Base-by-base conservation (phyloP, 2,113 vertebrate species). In the Taxidea taxus region DNA sequence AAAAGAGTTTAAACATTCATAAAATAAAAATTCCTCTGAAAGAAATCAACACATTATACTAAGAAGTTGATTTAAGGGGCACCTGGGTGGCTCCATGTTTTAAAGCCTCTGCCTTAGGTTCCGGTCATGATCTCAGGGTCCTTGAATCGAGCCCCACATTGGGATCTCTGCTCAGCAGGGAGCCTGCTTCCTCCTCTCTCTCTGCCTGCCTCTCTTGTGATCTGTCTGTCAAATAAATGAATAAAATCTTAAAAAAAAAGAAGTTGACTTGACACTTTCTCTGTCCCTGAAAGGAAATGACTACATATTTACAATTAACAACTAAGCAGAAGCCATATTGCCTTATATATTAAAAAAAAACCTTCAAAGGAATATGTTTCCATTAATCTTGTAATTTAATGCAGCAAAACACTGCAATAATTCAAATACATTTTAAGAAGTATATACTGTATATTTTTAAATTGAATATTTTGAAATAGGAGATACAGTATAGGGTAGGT, bases 21-120 rank as follows among this genome's bases (percentile, higher is more conserved):
- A 97, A 95, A 56, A 54, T 97, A 97, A 81, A 51, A 95, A 87
- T 78, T 95, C 95, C 29, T 90, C 97, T 97, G 95, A 97, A 97
- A 98, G 82, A 49, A 97, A 97, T 96, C 94, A 98, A 97, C 51
- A 88, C 37, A n/a, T 97, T 98, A 97, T 98, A 97, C 97, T 98
- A 94, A 96, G 92, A 97, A 96, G 12, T 87, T n/a, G n/a, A n/a
- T n/a, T n/a, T n/a, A n/a, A n/a, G n/a, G n/a, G n/a, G n/a, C n/a
- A n/a, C n/a, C n/a, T n/a, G n/a, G n/a, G n/a, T n/a, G n/a, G n/a
- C n/a, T n/a, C n/a, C n/a, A n/a, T n/a, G n/a, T n/a, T n/a, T n/a
- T n/a, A n/a, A n/a, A n/a, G n/a, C n/a, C n/a, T n/a, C n/a, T n/a
- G n/a, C n/a, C n/a, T n/a, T n/a, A n/a, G n/a, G n/a, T n/a, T n/a